phyloP scores from a whole-genome alignment of 2,113 vertebrate species.

The Uria lomvia region DNA sequence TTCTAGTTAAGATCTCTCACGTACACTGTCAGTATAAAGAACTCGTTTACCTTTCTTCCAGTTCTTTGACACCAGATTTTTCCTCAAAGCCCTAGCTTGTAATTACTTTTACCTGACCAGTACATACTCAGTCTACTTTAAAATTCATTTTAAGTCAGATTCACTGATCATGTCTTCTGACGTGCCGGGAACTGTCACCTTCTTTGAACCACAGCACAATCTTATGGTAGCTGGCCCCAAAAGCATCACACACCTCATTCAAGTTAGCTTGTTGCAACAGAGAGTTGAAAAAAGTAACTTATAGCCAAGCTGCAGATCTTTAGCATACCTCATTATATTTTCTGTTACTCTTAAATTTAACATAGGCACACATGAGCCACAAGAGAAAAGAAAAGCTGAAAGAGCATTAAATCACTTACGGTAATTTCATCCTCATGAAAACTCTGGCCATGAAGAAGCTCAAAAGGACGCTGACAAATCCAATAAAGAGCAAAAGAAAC shows the following conservation, averaged over 20 bases:
- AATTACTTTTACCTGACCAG: neutral
- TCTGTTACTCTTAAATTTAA: neutral
- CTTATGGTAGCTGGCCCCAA: neutral
- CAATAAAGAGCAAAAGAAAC: conserved; percentile 96
- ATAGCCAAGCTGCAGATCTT: neutral
- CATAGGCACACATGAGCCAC: neutral
- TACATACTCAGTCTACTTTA: neutral
- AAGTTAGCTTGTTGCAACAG: neutral
- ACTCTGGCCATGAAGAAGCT: conserved; percentile 99
- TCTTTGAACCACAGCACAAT: neutral
- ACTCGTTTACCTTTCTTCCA: neutral
- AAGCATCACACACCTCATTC: neutral
- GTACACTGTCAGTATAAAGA: neutral
- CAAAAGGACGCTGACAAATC: conserved; percentile 94
- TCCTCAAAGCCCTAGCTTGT: neutral
- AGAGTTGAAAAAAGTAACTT: neutral
- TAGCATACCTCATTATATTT: neutral
- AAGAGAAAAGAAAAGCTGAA: neutral
- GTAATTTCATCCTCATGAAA: conserved; percentile 99
- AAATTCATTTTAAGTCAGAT: neutral
- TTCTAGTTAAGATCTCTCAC: neutral
- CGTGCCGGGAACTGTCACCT: neutral
- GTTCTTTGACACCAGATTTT: neutral
- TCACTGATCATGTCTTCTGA: neutral
- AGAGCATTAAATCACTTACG: conserved; percentile 81